Conservation (phyloP, 2,113 vertebrate species). For the Danionella cerebrum region DNA sequence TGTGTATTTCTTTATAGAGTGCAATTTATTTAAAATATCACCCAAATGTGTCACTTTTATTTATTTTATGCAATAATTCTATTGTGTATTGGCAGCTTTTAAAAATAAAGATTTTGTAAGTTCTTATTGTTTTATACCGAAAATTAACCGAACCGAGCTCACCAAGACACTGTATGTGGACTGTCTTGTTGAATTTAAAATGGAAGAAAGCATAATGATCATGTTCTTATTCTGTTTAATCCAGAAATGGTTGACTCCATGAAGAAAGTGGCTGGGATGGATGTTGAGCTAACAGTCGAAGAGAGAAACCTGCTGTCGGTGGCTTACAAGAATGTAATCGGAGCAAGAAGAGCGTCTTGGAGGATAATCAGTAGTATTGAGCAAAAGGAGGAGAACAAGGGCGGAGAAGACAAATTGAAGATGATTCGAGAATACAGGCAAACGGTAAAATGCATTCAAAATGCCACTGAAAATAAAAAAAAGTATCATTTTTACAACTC, state of each 20-base stretch:
- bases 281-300: slow-evolving; percentile 93
- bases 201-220: too few species aligned
- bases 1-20: too few species aligned
- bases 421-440: slow-evolving; percentile 98
- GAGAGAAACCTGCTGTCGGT: slow-evolving; percentile 97
- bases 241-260: slow-evolving; percentile 97
- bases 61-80: too few species aligned
- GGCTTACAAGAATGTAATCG: slow-evolving; percentile 98
- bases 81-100: too few species aligned
- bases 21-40: too few species aligned
- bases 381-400: slow-evolving; percentile 96
- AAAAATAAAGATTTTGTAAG: too few species aligned
- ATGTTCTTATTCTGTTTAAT: not conserved
- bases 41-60: too few species aligned
- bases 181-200: too few species aligned
- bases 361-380: slow-evolving; percentile 99
- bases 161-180: too few species aligned
- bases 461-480: not conserved
- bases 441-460: slow-evolving; percentile 68
- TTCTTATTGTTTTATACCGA: too few species aligned
- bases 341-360: slow-evolving; percentile 97
- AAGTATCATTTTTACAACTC: not conserved
- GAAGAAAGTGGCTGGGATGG: slow-evolving; percentile 94
- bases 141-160: too few species aligned
- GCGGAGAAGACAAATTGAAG: slow-evolving; percentile 90